Conservation (phyloP, 2,113 vertebrate genomes). For the Coptodon rendalli region DNA sequence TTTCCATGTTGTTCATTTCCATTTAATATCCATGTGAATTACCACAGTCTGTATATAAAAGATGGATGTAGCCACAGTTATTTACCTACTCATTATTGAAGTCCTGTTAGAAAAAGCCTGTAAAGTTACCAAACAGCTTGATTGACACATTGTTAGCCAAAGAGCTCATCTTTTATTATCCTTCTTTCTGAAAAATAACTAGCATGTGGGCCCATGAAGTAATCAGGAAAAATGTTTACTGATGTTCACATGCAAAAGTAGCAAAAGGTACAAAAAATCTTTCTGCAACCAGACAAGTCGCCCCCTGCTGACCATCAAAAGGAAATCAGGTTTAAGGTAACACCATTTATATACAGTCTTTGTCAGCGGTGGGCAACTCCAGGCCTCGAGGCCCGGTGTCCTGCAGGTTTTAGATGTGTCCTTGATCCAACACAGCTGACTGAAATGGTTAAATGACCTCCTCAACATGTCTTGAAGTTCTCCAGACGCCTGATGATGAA, state of each 20-base stretch:
- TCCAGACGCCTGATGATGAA: not conserved
- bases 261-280: not conserved
- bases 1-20: not conserved
- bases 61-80: not conserved
- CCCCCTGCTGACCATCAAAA: not conserved
- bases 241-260: not conserved
- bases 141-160: not conserved
- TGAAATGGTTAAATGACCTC: no score
- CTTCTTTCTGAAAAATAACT: not conserved
- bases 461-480: not conserved
- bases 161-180: not conserved
- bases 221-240: not conserved
- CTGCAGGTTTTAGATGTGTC: no score
- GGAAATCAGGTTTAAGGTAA: not conserved
- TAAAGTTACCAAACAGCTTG: not conserved
- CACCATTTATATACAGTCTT: not conserved
- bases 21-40: not conserved
- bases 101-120: not conserved
- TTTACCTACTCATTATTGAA: not conserved
- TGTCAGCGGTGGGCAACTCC: no score
- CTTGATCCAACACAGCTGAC: no score
- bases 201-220: not conserved
- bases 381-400: rapidly evolving
- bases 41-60: not conserved
- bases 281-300: not conserved